phyloP scores from a whole-genome alignment of 2,113 vertebrate genomes.

The Coryphaenoides rupestris region DNA sequence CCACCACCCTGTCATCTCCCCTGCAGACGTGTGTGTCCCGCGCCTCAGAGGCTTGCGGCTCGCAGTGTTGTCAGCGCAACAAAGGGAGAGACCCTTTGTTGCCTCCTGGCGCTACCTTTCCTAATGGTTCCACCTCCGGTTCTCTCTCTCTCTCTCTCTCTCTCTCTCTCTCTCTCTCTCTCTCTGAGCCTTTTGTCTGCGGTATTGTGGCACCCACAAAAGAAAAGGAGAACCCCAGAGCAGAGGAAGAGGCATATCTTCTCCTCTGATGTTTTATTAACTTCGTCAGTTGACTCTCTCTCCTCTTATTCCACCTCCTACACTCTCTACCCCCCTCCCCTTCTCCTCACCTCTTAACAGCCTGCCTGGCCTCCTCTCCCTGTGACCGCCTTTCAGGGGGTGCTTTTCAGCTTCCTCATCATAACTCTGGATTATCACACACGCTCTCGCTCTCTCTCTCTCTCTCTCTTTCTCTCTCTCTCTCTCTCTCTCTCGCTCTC shows the following conservation, averaged over 20 bases:
- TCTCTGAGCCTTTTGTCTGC: neutral
- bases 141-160: too few relatives aligned
- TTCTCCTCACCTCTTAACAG: neutral
- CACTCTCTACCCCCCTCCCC: neutral
- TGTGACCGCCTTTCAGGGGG: neutral
- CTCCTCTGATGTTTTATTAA: conserved; percentile 2
- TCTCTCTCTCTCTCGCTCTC: neutral
- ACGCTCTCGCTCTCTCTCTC: conserved; percentile 3
- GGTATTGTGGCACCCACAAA: conserved; percentile 2
- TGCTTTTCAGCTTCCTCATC: neutral
- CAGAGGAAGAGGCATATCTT: conserved; percentile 4
- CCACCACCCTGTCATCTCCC: too few relatives aligned
- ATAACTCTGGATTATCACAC: neutral
- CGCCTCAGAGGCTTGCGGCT: too few relatives aligned
- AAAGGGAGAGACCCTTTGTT: too few relatives aligned
- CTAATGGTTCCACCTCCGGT: neutral
- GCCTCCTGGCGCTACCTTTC: too few relatives aligned
- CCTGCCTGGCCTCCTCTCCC: neutral
- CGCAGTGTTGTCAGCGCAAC: too few relatives aligned
- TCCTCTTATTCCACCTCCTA: neutral
- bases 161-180: too few relatives aligned
- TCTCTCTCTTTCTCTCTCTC: neutral
- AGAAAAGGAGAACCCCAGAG: neutral
- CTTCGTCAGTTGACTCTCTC: neutral
- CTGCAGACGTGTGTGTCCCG: too few relatives aligned